These are phyloP conservation scores for Leucophenga varia DNA, from an alignment of 1,140 invertebrate genomes.

Conservation along the genomic window DNA sequence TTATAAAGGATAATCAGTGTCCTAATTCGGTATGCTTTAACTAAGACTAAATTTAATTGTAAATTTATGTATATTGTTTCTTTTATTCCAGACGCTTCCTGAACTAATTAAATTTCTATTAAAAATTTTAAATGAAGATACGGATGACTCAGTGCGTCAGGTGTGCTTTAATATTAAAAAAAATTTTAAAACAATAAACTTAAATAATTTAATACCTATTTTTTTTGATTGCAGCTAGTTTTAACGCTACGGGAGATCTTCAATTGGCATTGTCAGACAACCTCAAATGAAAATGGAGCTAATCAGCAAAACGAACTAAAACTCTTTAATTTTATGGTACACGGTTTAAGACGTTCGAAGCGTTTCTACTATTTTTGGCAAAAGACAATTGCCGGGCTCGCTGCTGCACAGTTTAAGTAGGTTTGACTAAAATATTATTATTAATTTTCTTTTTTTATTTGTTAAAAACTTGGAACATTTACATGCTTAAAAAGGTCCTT, in stretches of 20 bases:
- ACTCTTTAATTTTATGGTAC: slow-evolving; percentile 35
- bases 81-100: slow-evolving; percentile 30
- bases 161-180: slow-evolving; percentile 14
- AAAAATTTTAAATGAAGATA: slow-evolving; percentile 39
- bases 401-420: slow-evolving; percentile 27
- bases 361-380: slow-evolving; percentile 47
- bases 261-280: slow-evolving; percentile 18
- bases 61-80: not conserved
- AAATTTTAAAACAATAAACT: not conserved
- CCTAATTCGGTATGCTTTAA: slow-evolving; percentile 27
- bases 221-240: slow-evolving; percentile 38
- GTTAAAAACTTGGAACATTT: not conserved
- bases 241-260: slow-evolving; percentile 37
- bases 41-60: not conserved
- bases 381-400: slow-evolving; percentile 26
- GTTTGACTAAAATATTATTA: too few relatives aligned
- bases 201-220: too few relatives aligned
- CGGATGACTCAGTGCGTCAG: slow-evolving; percentile 36
- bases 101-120: slow-evolving; percentile 40
- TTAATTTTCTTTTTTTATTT: not conserved
- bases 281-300: slow-evolving; percentile 9
- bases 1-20: slow-evolving; percentile 36
- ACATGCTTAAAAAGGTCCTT: slow-evolving; percentile 44
- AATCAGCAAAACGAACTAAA: slow-evolving; percentile 42
- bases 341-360: slow-evolving; percentile 40